Evolutionary conservation across 2,797 vertebrate species (phyloP).

Genomic region (Florisuga fusca): DNA sequence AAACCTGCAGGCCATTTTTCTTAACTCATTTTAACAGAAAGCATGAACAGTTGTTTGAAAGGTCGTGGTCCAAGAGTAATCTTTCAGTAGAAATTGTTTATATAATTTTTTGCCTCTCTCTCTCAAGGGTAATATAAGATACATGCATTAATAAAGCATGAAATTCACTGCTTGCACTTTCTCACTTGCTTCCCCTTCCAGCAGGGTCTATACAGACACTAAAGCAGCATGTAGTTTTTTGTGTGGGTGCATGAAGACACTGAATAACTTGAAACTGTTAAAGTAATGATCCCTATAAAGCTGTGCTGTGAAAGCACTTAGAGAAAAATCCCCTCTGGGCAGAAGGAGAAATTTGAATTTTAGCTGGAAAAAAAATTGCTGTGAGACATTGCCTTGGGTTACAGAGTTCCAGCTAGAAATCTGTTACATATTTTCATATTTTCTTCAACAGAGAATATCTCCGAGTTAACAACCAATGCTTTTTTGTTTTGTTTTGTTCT

Average conservation of each 20-base stretch:
- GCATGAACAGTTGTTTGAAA: neutral
- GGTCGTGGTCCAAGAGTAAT: neutral
- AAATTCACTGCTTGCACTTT: neutral
- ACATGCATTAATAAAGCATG: neutral
- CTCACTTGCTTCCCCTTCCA: neutral
- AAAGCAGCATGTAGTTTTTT: neutral
- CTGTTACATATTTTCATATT: accelerated
- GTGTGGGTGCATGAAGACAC: neutral
- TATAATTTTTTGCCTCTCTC: neutral
- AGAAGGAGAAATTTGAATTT: neutral
- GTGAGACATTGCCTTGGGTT: neutral
- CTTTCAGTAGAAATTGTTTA: neutral
- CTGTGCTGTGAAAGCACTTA: neutral
- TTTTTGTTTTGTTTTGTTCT: neutral
- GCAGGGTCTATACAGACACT: neutral
- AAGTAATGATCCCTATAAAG: neutral
- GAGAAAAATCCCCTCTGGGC: neutral
- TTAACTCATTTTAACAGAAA: neutral
- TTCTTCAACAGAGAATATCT: neutral
- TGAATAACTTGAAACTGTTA: neutral
- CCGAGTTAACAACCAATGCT: neutral
- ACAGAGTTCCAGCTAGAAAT: neutral
- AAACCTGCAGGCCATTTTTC: neutral
- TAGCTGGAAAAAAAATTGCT: neutral
- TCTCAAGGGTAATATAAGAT: neutral